phyloP scores from a whole-genome alignment of 1,140 invertebrate genomes.

The Brachionus plicatilis region DNA sequence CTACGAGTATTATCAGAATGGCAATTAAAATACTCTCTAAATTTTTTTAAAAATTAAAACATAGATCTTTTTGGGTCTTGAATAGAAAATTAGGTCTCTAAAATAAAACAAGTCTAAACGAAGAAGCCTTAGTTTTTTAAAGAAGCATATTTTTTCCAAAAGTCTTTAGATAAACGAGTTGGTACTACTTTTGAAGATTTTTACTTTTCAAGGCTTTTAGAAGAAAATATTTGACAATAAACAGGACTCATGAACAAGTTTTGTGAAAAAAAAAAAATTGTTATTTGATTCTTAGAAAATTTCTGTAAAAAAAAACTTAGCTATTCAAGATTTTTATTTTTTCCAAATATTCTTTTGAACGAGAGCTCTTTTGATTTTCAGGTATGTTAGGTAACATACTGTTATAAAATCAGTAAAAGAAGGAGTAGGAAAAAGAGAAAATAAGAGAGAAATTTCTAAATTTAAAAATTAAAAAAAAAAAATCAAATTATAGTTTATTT shows the following conservation, averaged over 20 bases:
- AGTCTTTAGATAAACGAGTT: background rate
- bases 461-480: background rate
- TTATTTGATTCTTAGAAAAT: background rate
- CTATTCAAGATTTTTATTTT: background rate
- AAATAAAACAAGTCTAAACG: background rate
- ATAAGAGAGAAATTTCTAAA: background rate
- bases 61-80: background rate
- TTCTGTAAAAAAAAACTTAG: background rate
- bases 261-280: background rate
- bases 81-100: background rate
- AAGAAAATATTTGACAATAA: background rate
- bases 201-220: background rate
- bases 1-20: background rate
- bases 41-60: background rate
- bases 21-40: background rate
- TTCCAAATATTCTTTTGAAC: background rate
- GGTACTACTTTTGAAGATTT: background rate
- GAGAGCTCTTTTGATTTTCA: background rate
- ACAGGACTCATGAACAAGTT: background rate
- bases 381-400: conserved; percentile 23
- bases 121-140: background rate
- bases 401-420: background rate
- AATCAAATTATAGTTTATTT: background rate
- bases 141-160: background rate
- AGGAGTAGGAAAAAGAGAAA: background rate